Evolutionary conservation across 2,113 vertebrate genomes (phyloP).

Genomic region (Malurus alboscapulatus): DNA sequence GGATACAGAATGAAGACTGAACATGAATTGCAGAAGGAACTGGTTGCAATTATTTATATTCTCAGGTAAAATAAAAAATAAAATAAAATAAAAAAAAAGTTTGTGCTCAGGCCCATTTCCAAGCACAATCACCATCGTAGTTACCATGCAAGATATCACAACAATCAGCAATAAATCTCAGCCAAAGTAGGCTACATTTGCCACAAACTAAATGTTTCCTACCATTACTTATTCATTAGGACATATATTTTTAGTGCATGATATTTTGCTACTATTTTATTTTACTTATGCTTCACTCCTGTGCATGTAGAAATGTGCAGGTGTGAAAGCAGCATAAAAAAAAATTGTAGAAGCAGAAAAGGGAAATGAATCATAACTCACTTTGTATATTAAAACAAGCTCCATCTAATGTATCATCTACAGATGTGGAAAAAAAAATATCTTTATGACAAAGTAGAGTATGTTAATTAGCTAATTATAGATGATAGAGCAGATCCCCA

Average conservation of each 20-base stretch:
- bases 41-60: not conserved
- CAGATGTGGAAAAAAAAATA: not conserved
- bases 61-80: not conserved
- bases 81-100: not conserved
- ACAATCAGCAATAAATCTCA: not conserved
- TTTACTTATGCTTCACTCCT: not conserved
- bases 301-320: not conserved
- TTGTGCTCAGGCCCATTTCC: not conserved
- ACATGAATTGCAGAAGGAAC: not conserved
- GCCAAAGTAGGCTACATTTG: not conserved
- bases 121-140: not conserved
- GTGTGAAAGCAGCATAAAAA: not conserved
- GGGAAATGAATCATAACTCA: not conserved
- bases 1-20: not conserved
- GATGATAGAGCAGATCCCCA: not conserved
- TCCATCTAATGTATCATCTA: not conserved
- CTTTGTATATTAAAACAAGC: not conserved
- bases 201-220: not conserved
- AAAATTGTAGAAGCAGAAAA: not conserved
- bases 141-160: not conserved
- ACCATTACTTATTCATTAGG: not conserved
- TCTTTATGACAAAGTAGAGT: not conserved
- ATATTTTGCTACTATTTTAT: not conserved
- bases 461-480: slow-evolving; percentile 9
- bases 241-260: not conserved